These are phyloP conservation scores for Diplodus puntazzo DNA, from an alignment of 2,797 vertebrate genomes.

Conservation along the genomic window DNA sequence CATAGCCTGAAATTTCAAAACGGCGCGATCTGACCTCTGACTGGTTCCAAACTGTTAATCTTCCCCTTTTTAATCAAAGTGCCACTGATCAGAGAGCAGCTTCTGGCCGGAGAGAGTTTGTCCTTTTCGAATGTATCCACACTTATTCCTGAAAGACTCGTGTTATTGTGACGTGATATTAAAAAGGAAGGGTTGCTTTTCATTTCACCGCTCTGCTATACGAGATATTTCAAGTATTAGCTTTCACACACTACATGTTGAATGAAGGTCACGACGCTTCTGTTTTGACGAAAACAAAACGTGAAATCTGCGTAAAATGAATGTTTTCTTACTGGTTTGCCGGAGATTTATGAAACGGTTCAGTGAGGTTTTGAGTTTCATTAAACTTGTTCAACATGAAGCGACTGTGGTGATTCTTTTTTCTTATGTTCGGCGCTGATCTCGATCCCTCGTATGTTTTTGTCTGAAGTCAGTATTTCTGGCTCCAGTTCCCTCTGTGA, in stretches of 20 bases:
- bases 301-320: slow-evolving; percentile 4
- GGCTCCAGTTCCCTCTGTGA: not conserved
- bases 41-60: not conserved
- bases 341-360: slow-evolving; percentile 4
- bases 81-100: not conserved
- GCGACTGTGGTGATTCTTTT: slow-evolving; percentile 2
- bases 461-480: not conserved
- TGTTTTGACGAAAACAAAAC: not conserved
- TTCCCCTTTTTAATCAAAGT: not conserved
- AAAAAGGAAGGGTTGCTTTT: not conserved
- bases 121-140: not conserved
- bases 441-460: not conserved
- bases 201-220: not conserved
- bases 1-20: not conserved
- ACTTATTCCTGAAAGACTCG: not conserved
- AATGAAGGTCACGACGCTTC: not conserved
- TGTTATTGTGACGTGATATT: not conserved
- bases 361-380: slow-evolving; percentile 27
- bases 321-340: slow-evolving; percentile 30
- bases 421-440: not conserved
- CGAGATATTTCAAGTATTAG: not conserved
- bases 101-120: not conserved
- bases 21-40: not conserved
- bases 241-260: slow-evolving; percentile 25
- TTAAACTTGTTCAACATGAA: slow-evolving; percentile 30